Conservation (phyloP, 2,113 vertebrate species). For the Chionis minor region DNA sequence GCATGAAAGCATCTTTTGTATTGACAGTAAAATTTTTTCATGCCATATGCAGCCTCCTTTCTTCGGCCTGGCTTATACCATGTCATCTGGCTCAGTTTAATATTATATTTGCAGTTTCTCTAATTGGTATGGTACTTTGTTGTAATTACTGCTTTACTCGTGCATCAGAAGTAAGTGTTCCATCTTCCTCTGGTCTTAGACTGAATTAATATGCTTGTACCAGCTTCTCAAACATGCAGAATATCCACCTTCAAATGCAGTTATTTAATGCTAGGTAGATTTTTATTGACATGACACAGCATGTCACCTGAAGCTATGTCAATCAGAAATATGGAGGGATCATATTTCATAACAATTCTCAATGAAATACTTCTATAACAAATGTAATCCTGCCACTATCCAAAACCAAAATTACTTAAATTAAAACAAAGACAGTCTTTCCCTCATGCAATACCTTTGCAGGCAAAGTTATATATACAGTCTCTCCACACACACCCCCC, state of each 20-base stretch:
- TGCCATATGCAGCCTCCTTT: neutral
- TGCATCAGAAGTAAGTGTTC: neutral
- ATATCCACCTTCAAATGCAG: constrained; percentile 8
- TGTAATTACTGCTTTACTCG: constrained; percentile 26
- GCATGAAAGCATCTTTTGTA: constrained; percentile 54
- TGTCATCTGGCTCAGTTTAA: neutral
- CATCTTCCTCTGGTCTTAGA: neutral
- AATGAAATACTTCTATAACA: neutral
- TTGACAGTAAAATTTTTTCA: constrained; percentile 46
- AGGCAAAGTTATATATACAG: neutral
- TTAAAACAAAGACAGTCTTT: neutral
- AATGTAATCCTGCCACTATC: neutral
- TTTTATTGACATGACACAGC: constrained; percentile 42
- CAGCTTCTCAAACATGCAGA: constrained; percentile 1
- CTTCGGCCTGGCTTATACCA: neutral
- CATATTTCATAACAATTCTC: constrained; percentile 4
- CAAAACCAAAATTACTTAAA: constrained; percentile 8
- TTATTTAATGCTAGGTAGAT: constrained; percentile 43
- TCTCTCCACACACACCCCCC: neutral
- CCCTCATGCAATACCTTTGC: neutral
- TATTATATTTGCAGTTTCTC: neutral
- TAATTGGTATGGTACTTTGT: constrained; percentile 3
- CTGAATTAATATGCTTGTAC: constrained; percentile 26
- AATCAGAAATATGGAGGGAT: neutral
- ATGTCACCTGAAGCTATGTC: neutral